Base-by-base conservation (phyloP, 2,888 invertebrate species). In the Amblyjoppa proteus region DNA sequence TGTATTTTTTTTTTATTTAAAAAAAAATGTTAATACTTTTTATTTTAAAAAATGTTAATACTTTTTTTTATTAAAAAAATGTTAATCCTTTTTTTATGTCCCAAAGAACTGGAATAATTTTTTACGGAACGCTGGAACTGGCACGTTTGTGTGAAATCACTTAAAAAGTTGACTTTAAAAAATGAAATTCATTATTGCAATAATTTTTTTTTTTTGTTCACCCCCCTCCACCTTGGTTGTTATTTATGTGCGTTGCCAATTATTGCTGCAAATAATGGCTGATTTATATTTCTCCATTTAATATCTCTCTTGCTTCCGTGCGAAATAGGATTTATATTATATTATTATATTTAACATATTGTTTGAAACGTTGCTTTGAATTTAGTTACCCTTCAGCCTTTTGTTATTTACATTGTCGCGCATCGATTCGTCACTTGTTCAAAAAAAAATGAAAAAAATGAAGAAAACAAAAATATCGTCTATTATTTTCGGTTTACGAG, bases 91-190 rank as follows among this genome's bases (percentile, higher is more conserved):
- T 83, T 58, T 80, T 76, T 28, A 58, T 1, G 13, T 70, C 53
- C 73, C 69, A 88, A 91, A 88, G 77, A 90, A 90, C 90, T 92
- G 92, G 92, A 93, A 93, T 94, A 93, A 93, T 92, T 94, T 94
- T 93, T 94, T 93, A 93, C 90, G 93, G 92, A 92, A 93, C 91
- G 92, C 93, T 93, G 92, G 90, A 89, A 92, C 92, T 90, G 91
- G 92, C 92, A 91, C 89, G 90, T 91, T 91, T 88, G 88, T 91
- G 89, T 88, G 85, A 88, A 82, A 82, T 79, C 81, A 89, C 83
- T 3, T 38, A 71, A 0, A 61, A 49, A 58, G 61, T 45, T 16
- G 16, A 51, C 38, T 41, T 41, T 4, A 9, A 45, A 25, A 9
- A 45, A 25, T 61, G 31, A 28, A 16, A 61, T 31, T 25, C 0